Conservation (phyloP, 2,113 vertebrate genomes). For the Tragelaphus buxtoni region DNA sequence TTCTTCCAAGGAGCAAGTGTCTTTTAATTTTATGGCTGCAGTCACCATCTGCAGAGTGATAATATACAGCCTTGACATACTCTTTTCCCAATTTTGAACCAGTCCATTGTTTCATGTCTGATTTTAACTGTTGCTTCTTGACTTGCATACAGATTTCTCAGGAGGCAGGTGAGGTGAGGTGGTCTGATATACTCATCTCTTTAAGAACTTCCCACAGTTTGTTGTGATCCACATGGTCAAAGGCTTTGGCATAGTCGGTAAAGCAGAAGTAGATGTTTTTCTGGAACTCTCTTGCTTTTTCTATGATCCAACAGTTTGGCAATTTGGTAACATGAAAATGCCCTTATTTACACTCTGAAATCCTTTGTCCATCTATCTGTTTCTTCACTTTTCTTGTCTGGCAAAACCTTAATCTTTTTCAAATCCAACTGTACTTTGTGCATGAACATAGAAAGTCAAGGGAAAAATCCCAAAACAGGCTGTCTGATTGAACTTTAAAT, state of each 20-base stretch:
- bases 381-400: background rate
- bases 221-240: background rate
- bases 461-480: background rate
- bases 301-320: background rate
- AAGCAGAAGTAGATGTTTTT: background rate
- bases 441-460: background rate
- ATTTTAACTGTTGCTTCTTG: background rate
- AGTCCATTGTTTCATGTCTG: background rate
- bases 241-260: background rate
- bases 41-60: background rate
- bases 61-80: background rate
- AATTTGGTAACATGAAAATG: background rate
- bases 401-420: background rate
- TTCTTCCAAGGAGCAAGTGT: background rate
- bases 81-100: background rate
- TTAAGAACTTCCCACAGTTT: background rate
- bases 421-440: background rate
- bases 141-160: background rate
- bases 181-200: background rate
- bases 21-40: background rate
- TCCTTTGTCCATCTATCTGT: background rate
- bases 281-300: background rate
- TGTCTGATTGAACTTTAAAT: background rate
- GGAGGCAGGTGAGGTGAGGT: background rate
- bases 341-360: background rate